Conservation (phyloP, 1,140 invertebrate species). For the Musca domestica region DNA sequence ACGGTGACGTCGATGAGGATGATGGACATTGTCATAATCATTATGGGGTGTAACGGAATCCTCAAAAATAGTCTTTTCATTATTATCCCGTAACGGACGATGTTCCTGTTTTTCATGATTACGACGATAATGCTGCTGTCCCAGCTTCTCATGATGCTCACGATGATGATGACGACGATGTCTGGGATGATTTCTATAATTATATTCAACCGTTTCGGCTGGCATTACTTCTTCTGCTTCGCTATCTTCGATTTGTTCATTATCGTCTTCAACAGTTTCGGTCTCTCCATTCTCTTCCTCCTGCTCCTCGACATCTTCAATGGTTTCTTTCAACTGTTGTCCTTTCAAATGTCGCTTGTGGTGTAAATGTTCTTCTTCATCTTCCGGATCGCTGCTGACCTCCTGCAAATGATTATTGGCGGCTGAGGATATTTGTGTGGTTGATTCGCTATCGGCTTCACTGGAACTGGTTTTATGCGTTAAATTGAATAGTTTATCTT, state of each 20-base stretch:
- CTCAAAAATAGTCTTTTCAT: background rate
- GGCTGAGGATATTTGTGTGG: slow-evolving; percentile 38
- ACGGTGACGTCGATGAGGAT: no score
- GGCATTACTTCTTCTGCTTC: background rate
- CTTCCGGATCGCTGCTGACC: slow-evolving; percentile 25
- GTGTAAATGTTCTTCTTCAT: slow-evolving; percentile 26
- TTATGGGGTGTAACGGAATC: no score
- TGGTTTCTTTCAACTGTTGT: slow-evolving; percentile 19
- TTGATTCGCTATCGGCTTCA: slow-evolving; percentile 31
- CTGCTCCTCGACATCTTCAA: background rate
- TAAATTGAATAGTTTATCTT: slow-evolving; percentile 27
- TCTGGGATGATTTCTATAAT: background rate
- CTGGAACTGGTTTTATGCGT: slow-evolving; percentile 25
- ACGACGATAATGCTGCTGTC: background rate
- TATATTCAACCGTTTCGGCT: background rate
- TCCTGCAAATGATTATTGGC: slow-evolving; percentile 41
- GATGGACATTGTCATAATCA: no score
- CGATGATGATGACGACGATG: slow-evolving; percentile 4
- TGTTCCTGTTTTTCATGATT: background rate
- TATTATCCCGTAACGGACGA: background rate
- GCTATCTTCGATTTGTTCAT: no score
- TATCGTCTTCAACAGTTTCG: background rate
- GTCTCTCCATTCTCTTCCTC: background rate
- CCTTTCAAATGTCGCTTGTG: slow-evolving; percentile 29
- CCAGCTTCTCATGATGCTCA: background rate